A percentile compares a stretch with the other conserved stretches of the same genome.
These are phyloP conservation scores for Fundulus diaphanus DNA, from an alignment of 2,797 vertebrate genomes.

Conservation along the genomic window DNA sequence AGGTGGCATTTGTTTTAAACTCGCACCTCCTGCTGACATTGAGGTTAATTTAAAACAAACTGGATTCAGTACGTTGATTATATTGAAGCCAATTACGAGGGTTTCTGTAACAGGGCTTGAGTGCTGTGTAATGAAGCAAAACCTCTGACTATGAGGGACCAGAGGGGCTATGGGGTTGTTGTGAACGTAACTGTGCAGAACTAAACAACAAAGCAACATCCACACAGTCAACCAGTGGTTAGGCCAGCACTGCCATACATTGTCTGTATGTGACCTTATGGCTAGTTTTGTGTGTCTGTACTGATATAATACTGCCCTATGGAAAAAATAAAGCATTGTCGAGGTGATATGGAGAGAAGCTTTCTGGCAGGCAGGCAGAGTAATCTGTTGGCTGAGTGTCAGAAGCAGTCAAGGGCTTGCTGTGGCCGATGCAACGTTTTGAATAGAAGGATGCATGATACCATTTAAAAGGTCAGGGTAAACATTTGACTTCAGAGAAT, in stretches of 20 bases:
- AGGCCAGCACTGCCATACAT: conserved; percentile 25
- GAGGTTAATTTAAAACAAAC: conserved; percentile 56
- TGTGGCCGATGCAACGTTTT: conserved; percentile 39
- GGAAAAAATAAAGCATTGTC: conserved; percentile 17
- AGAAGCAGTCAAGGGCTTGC: conserved; percentile 30
- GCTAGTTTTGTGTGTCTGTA: conserved; percentile 13
- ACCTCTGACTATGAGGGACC: conserved; percentile 61
- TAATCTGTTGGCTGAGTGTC: conserved; percentile 34
- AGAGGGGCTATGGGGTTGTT: conserved; percentile 67
- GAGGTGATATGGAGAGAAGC: conserved; percentile 16
- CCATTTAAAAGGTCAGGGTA: conserved; percentile 54
- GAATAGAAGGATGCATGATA: conserved; percentile 47
- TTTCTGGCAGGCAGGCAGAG: conserved; percentile 3
- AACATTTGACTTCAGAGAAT: conserved; percentile 34
- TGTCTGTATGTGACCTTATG: conserved; percentile 21
- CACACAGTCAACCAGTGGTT: conserved; percentile 51
- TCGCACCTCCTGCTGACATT: conserved; percentile 34
- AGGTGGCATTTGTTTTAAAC: conserved; percentile 24
- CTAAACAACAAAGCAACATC: conserved; percentile 69
- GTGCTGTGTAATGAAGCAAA: conserved; percentile 58
- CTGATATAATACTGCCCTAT: conserved; percentile 11
- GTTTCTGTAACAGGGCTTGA: conserved; percentile 55
- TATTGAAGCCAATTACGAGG: conserved; percentile 64
- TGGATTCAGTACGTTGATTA: conserved; percentile 62
- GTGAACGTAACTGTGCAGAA: conserved; percentile 77